Evolutionary conservation across 2,113 vertebrate genomes (phyloP), one percentile per base, ranked within the genome.

Genomic region (Triplophysa tibetana): DNA sequence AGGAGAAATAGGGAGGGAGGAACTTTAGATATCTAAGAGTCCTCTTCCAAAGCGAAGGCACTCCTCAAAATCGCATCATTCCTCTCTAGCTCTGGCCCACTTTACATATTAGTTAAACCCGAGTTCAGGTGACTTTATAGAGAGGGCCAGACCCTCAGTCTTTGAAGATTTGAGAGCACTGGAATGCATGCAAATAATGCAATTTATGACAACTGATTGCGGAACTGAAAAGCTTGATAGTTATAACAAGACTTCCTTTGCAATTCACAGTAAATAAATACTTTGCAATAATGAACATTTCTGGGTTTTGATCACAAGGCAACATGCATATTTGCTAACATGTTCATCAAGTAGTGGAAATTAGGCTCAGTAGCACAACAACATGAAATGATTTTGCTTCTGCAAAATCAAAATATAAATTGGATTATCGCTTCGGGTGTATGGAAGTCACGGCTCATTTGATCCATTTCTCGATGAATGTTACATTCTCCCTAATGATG

Each of bases 1-100:
- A 90, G 93, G 86, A 89, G 21, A 63, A 60, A 38, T 43, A 94
- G 93, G 91, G 91, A 92, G 92, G 85, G 90, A 89, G 89, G 88
- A 88, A 93, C 92, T 95, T 94, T 94, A 94, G 92, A 89, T 90
- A 87, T 89, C 84, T 14, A 89, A 90, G 88, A 88, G 83, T 80
- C 88, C 90, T 90, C 90, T 92, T 91, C 94, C 92, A 91, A 94
- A 95, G 90, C 78, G 88, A 90, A 91, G 93, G 91, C 92, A 89
- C 86, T 89, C 90, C 89, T 89, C 82, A 80, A 89, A 84, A 89
- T 90, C 88, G 87, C 90, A 89, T 89, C 82, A 84, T 60, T 82
- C 83, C 84, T 85, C 87, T 90, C 87, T 87, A 77, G 41, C 82
- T 84, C 81, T 91, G 91, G 84, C 90, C 92, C 92, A 92, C 86